A percentile compares a stretch with the other conserved stretches of the same genome.
Conservation (phyloP, 2,113 vertebrate species). For the Muntiacus muntjak region DNA sequence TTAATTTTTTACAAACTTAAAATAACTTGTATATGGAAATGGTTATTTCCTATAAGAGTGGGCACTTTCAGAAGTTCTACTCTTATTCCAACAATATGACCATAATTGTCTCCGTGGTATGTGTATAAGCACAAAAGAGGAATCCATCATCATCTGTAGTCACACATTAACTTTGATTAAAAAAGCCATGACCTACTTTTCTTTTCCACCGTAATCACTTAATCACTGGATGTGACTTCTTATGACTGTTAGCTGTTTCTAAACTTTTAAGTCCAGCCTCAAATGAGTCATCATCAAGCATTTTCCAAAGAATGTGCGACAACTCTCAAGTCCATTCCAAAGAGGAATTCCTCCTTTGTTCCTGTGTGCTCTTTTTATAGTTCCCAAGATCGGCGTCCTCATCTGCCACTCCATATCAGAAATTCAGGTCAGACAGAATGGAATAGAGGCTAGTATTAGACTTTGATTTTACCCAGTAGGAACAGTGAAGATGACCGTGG, state of each 20-base stretch:
- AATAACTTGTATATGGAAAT: conserved; percentile 22
- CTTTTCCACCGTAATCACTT: neutral
- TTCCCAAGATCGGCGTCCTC: neutral
- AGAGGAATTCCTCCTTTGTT: neutral
- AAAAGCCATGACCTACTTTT: neutral
- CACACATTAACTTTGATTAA: neutral
- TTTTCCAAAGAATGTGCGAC: neutral
- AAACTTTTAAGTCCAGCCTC: neutral
- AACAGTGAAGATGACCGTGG: neutral
- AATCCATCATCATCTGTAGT: neutral
- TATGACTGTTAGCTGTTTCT: conserved; percentile 15
- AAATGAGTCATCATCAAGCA: neutral
- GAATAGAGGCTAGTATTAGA: neutral
- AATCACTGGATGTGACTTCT: neutral
- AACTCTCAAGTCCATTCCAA: neutral
- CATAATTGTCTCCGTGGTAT: neutral
- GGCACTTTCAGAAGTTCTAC: neutral
- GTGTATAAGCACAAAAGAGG: neutral
- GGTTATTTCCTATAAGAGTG: neutral
- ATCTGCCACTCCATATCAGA: neutral
- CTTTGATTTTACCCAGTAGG: neutral
- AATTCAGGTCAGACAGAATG: neutral
- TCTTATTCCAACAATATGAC: neutral
- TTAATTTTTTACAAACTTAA: conserved; percentile 26
- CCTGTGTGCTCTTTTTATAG: neutral